Evolutionary conservation across 2,797 vertebrate genomes (phyloP), one percentile per base, ranked within the genome.

Genomic region (Antennarius maculatus): DNA sequence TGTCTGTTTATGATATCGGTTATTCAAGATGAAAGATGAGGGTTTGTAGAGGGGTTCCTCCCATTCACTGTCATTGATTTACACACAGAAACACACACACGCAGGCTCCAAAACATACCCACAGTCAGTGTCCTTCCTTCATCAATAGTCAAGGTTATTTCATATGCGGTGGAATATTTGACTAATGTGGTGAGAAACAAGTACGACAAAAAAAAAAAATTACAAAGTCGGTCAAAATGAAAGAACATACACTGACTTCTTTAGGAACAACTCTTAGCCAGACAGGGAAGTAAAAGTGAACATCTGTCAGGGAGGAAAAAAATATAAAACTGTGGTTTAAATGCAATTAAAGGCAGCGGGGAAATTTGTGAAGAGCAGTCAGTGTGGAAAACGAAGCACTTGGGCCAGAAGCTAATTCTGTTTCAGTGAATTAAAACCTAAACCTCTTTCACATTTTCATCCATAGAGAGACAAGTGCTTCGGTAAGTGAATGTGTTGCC

Each of bases 21-120:
- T 92, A 92, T 92, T 92, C 89, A 87, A 87, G 88, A 92, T 93
- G 91, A 93, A 93, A 92, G 89, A 92, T 92, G 91, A 93, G 91
- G 86, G 86, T 91, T 91, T 91, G 88, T 86, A 54, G 65, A 81
- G 84, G 79, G 88, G 90, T 88, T 91, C 91, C 91, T 91, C 90
- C 90, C 89, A 89, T 92, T 90, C 90, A 89, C 90, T 88, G 84
- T 82, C 87, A 93, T 92, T 92, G 90, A 92, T 92, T 92, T 89
- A 86, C 85, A 88, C 84, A 80, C 85, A 85, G 71, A 79, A 55
- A 78, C 69, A 63, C 61, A 69, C 50, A 49, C 18, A 74, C 62
- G 65, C 58, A 77, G 61, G 78, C 49, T 58, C 48, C 6, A 69
- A 65, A 80, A 71, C 74, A 86, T 79, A 77, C 76, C 74, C 82